These are phyloP conservation scores for Lymantria monacha DNA, from an alignment of 2,888 invertebrate species.

Conservation along the genomic window DNA sequence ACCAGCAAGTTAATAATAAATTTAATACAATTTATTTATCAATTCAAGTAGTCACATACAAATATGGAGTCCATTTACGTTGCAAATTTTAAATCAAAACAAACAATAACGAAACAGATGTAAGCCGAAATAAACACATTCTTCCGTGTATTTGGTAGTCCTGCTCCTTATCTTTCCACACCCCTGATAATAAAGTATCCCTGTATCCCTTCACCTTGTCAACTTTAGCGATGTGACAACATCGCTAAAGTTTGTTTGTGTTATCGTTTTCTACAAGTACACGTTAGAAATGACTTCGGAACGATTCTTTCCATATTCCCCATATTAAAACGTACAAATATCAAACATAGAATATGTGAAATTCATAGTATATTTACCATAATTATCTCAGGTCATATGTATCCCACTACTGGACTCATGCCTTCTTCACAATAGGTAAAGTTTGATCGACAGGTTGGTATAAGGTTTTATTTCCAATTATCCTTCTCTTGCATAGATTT, in stretches of 20 bases:
- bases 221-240: neutral
- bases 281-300: conserved; percentile 8
- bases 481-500: too few species aligned
- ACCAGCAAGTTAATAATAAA: too few species aligned
- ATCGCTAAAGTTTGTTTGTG: too few species aligned
- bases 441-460: too few species aligned
- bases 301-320: neutral
- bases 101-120: neutral
- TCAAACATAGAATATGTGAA: too few species aligned
- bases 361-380: too few species aligned
- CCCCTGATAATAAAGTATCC: conserved; percentile 57
- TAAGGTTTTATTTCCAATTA: too few species aligned
- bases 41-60: neutral
- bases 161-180: conserved; percentile 53
- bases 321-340: too few species aligned
- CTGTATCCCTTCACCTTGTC: conserved; percentile 22
- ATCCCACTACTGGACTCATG: too few species aligned
- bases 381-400: too few species aligned
- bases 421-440: too few species aligned
- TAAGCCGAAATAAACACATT: too few species aligned
- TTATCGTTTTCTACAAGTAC: conserved; percentile 23
- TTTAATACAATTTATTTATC: neutral
- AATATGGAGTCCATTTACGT: neutral
- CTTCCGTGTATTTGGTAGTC: conserved; percentile 29
- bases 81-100: neutral